phyloP scores from a whole-genome alignment of 2,113 vertebrate genomes.

The Anhinga rufa region DNA sequence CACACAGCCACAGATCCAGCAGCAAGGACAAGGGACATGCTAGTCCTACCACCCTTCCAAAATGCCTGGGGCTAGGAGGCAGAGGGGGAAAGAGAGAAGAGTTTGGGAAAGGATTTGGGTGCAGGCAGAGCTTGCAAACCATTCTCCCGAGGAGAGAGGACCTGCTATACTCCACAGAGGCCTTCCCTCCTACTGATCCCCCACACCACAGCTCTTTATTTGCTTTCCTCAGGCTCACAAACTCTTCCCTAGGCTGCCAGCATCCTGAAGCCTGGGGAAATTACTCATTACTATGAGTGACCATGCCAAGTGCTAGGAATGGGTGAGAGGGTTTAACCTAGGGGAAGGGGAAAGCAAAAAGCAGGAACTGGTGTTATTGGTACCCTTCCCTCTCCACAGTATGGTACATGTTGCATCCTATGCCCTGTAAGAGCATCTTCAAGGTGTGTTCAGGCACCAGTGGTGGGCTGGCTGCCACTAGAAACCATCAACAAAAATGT shows the following conservation, averaged over 20 bases:
- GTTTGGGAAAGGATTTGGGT: background rate
- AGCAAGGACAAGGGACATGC: background rate
- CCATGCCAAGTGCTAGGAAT: background rate
- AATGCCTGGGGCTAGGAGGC: background rate
- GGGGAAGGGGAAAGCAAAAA: background rate
- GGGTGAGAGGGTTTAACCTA: background rate
- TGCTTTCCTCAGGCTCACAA: background rate
- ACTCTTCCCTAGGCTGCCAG: background rate
- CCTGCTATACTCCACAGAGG: background rate
- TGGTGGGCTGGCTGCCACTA: background rate
- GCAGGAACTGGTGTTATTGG: background rate
- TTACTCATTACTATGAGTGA: too few relatives aligned
- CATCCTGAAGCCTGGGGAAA: background rate
- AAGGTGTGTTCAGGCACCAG: background rate
- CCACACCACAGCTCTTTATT: background rate
- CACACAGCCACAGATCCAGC: background rate
- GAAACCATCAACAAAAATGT: background rate
- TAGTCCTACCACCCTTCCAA: background rate
- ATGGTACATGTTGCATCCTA: background rate
- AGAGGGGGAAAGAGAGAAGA: background rate
- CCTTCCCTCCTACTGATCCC: background rate
- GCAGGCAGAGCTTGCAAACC: background rate
- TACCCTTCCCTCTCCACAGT: background rate
- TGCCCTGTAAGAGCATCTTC: background rate
- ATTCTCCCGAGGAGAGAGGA: background rate